Conservation (phyloP, 2,888 invertebrate genomes). For the Campoletis raptor region DNA sequence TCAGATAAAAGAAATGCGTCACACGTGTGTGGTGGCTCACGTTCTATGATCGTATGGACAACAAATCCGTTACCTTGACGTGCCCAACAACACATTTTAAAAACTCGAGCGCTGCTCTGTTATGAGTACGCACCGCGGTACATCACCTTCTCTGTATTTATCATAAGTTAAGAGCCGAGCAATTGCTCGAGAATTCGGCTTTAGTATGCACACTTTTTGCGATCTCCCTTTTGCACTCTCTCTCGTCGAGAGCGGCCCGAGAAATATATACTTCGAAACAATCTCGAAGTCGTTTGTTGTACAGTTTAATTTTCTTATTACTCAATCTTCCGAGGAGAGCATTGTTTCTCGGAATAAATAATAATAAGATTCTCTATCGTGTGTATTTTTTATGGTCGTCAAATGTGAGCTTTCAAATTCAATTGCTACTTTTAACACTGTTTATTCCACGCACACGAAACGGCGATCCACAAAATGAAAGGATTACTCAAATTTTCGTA, state of each 20-base stretch:
- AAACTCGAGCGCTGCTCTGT: slow-evolving; percentile 77
- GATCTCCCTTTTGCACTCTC: slow-evolving; percentile 16
- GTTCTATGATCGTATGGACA: slow-evolving; percentile 57
- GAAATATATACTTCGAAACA: slow-evolving; percentile 7
- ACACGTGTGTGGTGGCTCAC: slow-evolving; percentile 58
- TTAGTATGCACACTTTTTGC: slow-evolving; percentile 16
- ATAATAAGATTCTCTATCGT: slow-evolving; percentile 21
- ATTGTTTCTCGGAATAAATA: slow-evolving; percentile 38
- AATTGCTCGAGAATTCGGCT: slow-evolving; percentile 65
- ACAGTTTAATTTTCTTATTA: slow-evolving; percentile 54
- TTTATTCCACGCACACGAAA: no score
- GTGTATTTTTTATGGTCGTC: not conserved
- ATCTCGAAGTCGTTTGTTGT: slow-evolving; percentile 16
- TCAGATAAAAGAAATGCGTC: slow-evolving; percentile 62
- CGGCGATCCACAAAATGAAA: no score
- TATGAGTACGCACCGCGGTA: slow-evolving; percentile 73
- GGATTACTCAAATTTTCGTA: no score
- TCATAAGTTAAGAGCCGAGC: slow-evolving; percentile 71
- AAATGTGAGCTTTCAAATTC: not conserved
- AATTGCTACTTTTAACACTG: not conserved
- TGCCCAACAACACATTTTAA: slow-evolving; percentile 74
- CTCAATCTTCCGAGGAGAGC: slow-evolving; percentile 54
- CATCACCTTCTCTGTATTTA: slow-evolving; percentile 72
- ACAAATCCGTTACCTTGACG: slow-evolving; percentile 77
- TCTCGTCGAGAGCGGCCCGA: not conserved